phyloP scores from a whole-genome alignment of 2,888 invertebrate genomes.

The Hemithea aestivaria region DNA sequence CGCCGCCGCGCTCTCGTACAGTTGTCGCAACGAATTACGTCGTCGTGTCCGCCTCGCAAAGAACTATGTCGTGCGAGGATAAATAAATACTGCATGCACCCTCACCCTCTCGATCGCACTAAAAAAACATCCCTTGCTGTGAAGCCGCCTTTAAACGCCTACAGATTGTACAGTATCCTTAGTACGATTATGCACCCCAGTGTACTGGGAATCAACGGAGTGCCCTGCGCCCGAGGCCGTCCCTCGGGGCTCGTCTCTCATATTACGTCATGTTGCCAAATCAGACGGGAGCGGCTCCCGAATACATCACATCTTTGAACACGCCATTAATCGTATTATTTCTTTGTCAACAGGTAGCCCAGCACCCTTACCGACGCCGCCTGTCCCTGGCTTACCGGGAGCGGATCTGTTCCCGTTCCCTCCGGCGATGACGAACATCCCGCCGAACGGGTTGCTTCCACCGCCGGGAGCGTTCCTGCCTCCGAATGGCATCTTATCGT shows the following conservation, averaged over 20 bases:
- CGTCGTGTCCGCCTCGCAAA: constrained; percentile 64
- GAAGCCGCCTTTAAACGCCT: constrained; percentile 79
- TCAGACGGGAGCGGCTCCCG: constrained; percentile 37
- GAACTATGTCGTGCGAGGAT: constrained; percentile 68
- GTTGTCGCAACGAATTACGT: constrained; percentile 61
- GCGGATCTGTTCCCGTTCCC: constrained; percentile 68
- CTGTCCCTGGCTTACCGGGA: constrained; percentile 56
- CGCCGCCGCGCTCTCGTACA: constrained; percentile 40
- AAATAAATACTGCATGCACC: constrained; percentile 79
- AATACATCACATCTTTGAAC: constrained; percentile 27
- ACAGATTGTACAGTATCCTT: constrained; percentile 80
- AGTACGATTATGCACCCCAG: constrained; percentile 79
- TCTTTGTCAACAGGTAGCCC: constrained; percentile 68
- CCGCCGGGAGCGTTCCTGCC: constrained; percentile 79
- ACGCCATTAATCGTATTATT: constrained; percentile 28
- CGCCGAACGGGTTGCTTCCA: constrained; percentile 75
- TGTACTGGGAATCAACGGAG: constrained; percentile 74
- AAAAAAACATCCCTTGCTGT: constrained; percentile 79
- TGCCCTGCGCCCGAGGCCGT: constrained; percentile 61
- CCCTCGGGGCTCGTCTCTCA: constrained; percentile 71
- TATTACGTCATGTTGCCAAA: constrained; percentile 72
- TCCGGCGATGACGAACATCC: constrained; percentile 62
- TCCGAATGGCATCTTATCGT: constrained; percentile 74
- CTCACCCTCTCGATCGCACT: constrained; percentile 74
- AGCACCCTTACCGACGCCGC: constrained; percentile 54